A percentile compares a stretch with the other conserved stretches of the same genome.
Evolutionary conservation across 2,888 invertebrate species (phyloP).

Genomic region (Drosophila longiperda): DNA sequence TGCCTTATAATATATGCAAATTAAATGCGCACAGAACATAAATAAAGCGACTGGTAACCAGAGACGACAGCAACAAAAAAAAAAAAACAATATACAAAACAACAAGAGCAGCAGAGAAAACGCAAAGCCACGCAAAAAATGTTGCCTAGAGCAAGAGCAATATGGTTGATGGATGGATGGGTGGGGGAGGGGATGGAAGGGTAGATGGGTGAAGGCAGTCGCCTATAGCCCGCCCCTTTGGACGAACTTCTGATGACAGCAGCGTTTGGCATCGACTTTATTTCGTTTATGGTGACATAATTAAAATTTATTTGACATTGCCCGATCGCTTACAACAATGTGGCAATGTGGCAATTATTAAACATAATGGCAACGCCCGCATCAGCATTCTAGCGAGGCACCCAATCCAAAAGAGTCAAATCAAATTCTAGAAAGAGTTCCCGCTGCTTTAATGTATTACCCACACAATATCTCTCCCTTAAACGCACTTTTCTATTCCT

Average conservation of each 20-base stretch:
- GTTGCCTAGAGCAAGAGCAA: constrained; percentile 30
- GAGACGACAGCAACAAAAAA: constrained; percentile 40
- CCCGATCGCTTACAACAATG: constrained; percentile 43
- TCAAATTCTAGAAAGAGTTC: neutral
- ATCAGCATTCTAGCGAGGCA: constrained; percentile 18
- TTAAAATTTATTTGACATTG: constrained; percentile 75
- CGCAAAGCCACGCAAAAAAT: constrained; percentile 49
- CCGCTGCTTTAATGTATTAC: neutral
- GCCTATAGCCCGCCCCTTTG: neutral
- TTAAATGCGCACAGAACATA: constrained; percentile 72
- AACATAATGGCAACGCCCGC: constrained; percentile 52
- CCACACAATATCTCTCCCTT: neutral
- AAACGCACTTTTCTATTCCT: neutral
- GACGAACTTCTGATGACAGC: constrained; percentile 36
- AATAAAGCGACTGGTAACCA: constrained; percentile 48
- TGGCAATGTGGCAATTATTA: constrained; percentile 52
- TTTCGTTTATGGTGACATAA: constrained; percentile 78
- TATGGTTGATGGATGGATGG: neutral
- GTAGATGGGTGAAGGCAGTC: neutral
- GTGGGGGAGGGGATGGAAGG: neutral
- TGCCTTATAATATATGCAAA: constrained; percentile 76
- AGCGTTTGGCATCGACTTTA: constrained; percentile 45
- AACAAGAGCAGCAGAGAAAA: constrained; percentile 32
- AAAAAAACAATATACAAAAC: constrained; percentile 1
- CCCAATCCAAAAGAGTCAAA: neutral